Evolutionary conservation across 1,140 invertebrate genomes (phyloP).

Genomic region (Sycobia sp.): DNA sequence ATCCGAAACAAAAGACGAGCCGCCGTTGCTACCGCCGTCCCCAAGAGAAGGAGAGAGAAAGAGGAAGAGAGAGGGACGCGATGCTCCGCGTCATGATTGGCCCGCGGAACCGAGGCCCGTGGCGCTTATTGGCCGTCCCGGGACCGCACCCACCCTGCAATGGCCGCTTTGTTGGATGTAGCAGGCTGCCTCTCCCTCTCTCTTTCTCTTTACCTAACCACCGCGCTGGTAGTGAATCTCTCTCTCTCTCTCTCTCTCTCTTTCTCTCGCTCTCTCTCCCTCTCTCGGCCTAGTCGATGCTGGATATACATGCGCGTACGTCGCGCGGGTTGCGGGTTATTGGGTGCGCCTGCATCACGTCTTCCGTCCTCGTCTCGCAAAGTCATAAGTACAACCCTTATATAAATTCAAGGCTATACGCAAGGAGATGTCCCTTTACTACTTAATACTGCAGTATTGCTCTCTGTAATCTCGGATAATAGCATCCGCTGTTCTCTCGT

Average conservation of each 20-base stretch:
- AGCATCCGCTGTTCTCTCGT: too few relatives aligned
- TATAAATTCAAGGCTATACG: too few relatives aligned
- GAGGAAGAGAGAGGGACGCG: slow-evolving; percentile 52
- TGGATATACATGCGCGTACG: not conserved
- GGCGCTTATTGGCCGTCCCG: slow-evolving; percentile 57
- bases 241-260: slow-evolving; percentile 22
- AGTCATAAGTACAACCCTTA: too few relatives aligned
- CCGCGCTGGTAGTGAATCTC: too few relatives aligned
- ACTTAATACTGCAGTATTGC: too few relatives aligned
- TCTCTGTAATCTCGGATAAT: too few relatives aligned
- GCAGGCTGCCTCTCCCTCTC: slow-evolving; percentile 31
- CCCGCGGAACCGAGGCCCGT: slow-evolving; percentile 50
- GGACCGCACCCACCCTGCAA: slow-evolving; percentile 63
- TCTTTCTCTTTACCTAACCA: slow-evolving; percentile 24
- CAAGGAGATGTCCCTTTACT: too few relatives aligned
- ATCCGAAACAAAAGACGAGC: not conserved
- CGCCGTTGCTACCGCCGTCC: not conserved
- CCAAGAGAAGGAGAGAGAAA: not conserved
- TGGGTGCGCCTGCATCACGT: too few relatives aligned
- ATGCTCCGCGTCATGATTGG: slow-evolving; percentile 54
- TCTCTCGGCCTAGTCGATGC: too few relatives aligned
- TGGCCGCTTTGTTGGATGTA: slow-evolving; percentile 59
- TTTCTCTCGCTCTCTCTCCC: slow-evolving; percentile 14
- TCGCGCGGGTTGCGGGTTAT: too few relatives aligned
- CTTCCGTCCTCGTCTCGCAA: too few relatives aligned